Base-by-base conservation (phyloP, 2,113 vertebrate species). In the Octodon degus region DNA sequence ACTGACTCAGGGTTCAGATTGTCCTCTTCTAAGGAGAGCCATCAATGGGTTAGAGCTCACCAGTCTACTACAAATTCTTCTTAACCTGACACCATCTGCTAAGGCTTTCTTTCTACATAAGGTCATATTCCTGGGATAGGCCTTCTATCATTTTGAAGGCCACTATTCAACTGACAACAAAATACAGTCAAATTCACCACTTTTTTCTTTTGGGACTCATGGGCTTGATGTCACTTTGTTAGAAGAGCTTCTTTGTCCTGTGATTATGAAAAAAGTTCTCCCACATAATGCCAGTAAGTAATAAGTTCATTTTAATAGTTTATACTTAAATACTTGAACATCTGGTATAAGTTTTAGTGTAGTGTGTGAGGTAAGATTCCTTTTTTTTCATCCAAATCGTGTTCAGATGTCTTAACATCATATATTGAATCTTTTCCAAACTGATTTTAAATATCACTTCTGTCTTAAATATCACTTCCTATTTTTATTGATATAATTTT, bases 401-500 rank as follows among this genome's bases (percentile, higher is more conserved):
- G 34, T 89, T 91, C 60, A 68, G 72, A 70, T 50, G 79, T 16
- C 22, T 86, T 93, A 9, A 47, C 8, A 63, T 87, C 43, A 63
- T 11, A n/a, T 37, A 63, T 50, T 58, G 72, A 85, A n/a, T 89
- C 50, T 84, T 94, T 91, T 91, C 83, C 84, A 89, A 91, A 76
- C 27, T 55, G 60, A 89, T 76, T 84, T 94, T 40, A 67, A 93
- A 58, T 62, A 79, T 58, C 68, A 53, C n/a, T 87, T 62, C 85
- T 58, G n/a, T 55, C n/a, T 94, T 40, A 67, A 93, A 58, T 62
- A 79, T 58, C 68, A 53, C n/a, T 87, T 62, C 85, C 67, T 70
- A 65, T 89, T 89, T 22, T 88, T 79, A 89, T 76, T 58, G 58
- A 88, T 82, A 63, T 77, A 60, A 86, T 96, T 95, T 96, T 81